Percentiles rank a stretch among this genome's conserved stretches.
phyloP scores from a whole-genome alignment of 2,888 invertebrate species.

The Nipponacmea schrenckii region DNA sequence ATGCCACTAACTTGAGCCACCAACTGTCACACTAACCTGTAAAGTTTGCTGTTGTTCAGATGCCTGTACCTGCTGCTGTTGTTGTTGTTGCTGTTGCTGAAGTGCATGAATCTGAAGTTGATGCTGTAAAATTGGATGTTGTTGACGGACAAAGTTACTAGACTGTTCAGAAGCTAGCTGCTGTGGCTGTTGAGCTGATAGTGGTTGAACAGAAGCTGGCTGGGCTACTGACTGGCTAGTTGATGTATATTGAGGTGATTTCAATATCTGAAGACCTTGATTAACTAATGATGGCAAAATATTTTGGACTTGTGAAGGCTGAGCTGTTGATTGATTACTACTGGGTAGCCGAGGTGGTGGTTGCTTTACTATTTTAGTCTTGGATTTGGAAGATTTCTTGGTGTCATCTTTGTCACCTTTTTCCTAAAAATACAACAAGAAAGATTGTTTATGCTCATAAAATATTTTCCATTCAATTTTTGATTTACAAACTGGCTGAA shows the following conservation, averaged over 20 bases:
- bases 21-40: too few relatives aligned
- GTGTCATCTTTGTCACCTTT: slow-evolving; percentile 34
- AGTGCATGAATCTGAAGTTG: slow-evolving; percentile 30
- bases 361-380: slow-evolving; percentile 25
- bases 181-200: slow-evolving; percentile 27
- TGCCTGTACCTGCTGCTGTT: slow-evolving; percentile 35
- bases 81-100: slow-evolving; percentile 36
- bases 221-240: slow-evolving; percentile 8
- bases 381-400: slow-evolving; percentile 27
- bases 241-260: slow-evolving; percentile 10
- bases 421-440: slow-evolving; percentile 17
- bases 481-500: too few relatives aligned
- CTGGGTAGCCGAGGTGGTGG: slow-evolving; percentile 20
- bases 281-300: slow-evolving; percentile 30
- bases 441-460: too few relatives aligned
- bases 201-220: not conserved
- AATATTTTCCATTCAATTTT: too few relatives aligned
- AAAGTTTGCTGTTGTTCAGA: slow-evolving; percentile 42
- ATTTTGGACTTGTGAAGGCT: slow-evolving; percentile 3
- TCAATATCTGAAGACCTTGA: slow-evolving; percentile 31
- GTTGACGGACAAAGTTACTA: slow-evolving; percentile 24
- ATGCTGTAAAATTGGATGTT: slow-evolving; percentile 26
- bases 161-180: slow-evolving; percentile 32
- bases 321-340: not conserved
- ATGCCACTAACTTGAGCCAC: too few relatives aligned